phyloP scores from a whole-genome alignment of 1,140 invertebrate species.

The Hydropsyche tenuis region DNA sequence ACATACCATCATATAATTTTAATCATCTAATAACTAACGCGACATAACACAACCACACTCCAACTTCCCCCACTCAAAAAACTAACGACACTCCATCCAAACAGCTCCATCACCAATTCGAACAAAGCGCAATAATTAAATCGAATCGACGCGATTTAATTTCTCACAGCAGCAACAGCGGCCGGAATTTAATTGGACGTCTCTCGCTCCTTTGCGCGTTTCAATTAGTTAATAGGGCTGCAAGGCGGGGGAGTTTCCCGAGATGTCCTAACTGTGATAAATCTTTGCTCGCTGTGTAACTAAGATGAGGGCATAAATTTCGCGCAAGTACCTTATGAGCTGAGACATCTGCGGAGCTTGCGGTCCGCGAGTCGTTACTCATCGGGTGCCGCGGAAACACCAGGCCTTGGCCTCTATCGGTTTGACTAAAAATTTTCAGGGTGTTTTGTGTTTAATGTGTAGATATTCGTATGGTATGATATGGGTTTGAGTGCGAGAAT shows the following conservation, averaged over 20 bases:
- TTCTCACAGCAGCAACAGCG: background rate
- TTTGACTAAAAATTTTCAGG: too few relatives aligned
- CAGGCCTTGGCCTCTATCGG: background rate
- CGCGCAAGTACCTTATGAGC: slow-evolving; percentile 34
- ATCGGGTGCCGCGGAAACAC: slow-evolving; percentile 1
- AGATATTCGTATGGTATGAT: too few relatives aligned
- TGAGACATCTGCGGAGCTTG: slow-evolving; percentile 32
- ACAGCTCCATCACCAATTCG: too few relatives aligned
- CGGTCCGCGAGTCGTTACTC: slow-evolving; percentile 37
- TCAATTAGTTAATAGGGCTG: slow-evolving; percentile 33
- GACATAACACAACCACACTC: too few relatives aligned
- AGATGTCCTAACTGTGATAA: slow-evolving; percentile 34
- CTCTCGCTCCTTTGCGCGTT: background rate
- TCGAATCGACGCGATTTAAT: too few relatives aligned
- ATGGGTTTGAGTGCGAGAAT: too few relatives aligned
- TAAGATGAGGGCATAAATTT: slow-evolving; percentile 42
- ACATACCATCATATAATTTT: too few relatives aligned
- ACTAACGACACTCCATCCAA: too few relatives aligned
- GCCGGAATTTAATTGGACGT: slow-evolving; percentile 8
- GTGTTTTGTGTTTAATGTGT: too few relatives aligned
- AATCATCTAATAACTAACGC: too few relatives aligned
- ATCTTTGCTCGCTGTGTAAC: slow-evolving; percentile 27
- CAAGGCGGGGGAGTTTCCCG: background rate
- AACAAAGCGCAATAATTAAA: background rate
- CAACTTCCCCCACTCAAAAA: too few relatives aligned